Base-by-base conservation (phyloP, 2,113 vertebrate species). In the Dipodomys spectabilis region DNA sequence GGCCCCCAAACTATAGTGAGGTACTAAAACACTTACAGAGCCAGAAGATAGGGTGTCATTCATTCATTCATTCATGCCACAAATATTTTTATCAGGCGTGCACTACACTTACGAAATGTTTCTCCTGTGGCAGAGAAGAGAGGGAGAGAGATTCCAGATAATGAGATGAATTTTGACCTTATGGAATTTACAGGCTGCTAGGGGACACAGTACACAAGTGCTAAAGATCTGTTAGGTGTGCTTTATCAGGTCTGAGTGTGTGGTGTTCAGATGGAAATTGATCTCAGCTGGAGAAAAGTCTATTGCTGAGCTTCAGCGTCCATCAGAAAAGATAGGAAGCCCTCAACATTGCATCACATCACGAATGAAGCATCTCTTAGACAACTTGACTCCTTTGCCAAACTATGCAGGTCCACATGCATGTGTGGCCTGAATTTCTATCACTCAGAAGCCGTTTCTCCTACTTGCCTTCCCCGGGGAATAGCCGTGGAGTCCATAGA, bases 341-440 rank as follows among this genome's bases (percentile, higher is more conserved):
- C 68, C 96, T 96, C 90, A 6, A 84, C 57, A 86, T 86, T 87
- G 73, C 79, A 86, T 90, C 95, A 57, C 67, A 80, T 69, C 10
- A 5, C 80, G 79, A 71, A 83, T 44, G 65, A 64, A 86, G n/a
- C 39, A 27, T 86, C 90, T 95, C 93, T 82, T 57, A 88, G 95
- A 60, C 78, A 69, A 79, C 88, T 83, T 53, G 22, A 69, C 79
- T 90, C 95, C 80, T 77, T 89, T 68, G 39, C 82, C 95, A 95
- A 97, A 83, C 94, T 95, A 96, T 94, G 90, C 96, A 86, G 88
- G 93, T 81, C 65, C 95, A 97, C 94, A 89, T 27, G 88, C 81
- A 81, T 20, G 87, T 95, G 93, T 96, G 93, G 94, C n/a, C 85
- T 94, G 96, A 96, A 95, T 97, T 91, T 95, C 86, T 96, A 96